A percentile compares a stretch with the other conserved stretches of the same genome.
phyloP scores from a whole-genome alignment of 2,888 invertebrate species.

The Graphium colonna region DNA sequence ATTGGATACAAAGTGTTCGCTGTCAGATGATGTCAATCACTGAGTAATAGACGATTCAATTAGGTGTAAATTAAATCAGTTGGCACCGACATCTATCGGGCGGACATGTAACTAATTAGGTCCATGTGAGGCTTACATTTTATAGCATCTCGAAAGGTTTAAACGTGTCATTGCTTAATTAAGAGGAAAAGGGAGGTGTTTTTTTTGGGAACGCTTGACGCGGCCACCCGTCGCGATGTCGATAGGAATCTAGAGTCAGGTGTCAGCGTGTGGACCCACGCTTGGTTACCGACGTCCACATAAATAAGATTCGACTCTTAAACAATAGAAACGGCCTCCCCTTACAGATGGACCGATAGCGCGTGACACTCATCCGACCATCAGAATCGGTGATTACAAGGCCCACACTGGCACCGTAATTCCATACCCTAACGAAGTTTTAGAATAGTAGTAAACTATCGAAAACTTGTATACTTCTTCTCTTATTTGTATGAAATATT shows the following conservation, averaged over 20 bases:
- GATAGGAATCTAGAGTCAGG: constrained; percentile 66
- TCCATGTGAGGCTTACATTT: background rate
- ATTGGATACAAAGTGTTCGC: too few species aligned
- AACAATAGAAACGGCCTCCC: constrained; percentile 56
- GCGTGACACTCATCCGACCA: constrained; percentile 35
- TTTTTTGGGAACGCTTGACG: constrained; percentile 21
- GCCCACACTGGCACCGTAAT: constrained; percentile 38
- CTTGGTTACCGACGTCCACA: constrained; percentile 43
- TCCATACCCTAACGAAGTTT: constrained; percentile 29
- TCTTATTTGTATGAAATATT: too few species aligned
- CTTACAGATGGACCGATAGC: constrained; percentile 54
- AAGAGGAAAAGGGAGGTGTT: background rate
- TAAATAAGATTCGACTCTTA: constrained; percentile 70
- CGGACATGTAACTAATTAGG: background rate
- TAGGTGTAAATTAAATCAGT: constrained; percentile 5
- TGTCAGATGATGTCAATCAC: background rate
- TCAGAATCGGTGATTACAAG: constrained; percentile 50
- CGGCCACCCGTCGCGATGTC: constrained; percentile 56
- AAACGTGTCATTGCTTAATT: background rate
- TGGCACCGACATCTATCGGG: background rate
- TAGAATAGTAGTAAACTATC: background rate
- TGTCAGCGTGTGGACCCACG: constrained; percentile 49
- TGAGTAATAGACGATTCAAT: constrained; percentile 5
- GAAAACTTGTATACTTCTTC: too few species aligned
- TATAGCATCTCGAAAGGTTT: background rate